Conservation (phyloP, 2,888 invertebrate species). For the Caenorhabditis japonica region DNA sequence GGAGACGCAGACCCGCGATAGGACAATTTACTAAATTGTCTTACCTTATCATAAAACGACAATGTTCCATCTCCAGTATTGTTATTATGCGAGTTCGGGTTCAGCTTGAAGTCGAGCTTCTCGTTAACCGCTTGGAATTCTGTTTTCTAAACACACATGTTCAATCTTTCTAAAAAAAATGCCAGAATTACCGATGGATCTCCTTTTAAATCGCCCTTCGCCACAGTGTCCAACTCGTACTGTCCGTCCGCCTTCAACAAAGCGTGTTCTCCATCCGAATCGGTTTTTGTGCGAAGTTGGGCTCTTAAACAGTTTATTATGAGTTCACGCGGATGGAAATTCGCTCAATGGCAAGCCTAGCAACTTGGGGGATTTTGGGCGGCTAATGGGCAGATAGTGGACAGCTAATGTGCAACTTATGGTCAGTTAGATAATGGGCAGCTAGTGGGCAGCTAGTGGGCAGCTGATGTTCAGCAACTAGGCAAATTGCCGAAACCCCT, state of each 20-base stretch:
- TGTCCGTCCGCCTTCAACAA: conserved; percentile 75
- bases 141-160: conserved; percentile 57
- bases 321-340: too few relatives aligned
- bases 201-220: conserved; percentile 71
- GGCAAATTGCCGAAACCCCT: too few relatives aligned
- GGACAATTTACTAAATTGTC: background rate
- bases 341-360: too few relatives aligned
- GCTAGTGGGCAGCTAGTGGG: too few relatives aligned
- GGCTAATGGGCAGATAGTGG: too few relatives aligned
- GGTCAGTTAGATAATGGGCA: too few relatives aligned
- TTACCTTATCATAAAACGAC: conserved; percentile 70
- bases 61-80: conserved; percentile 71
- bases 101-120: conserved; percentile 72
- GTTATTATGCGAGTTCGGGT: conserved; percentile 71
- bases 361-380: too few relatives aligned
- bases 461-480: too few relatives aligned
- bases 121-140: conserved; percentile 74
- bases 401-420: too few relatives aligned
- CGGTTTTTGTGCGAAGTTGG: conserved; percentile 71
- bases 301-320: conserved; percentile 61
- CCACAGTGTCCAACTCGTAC: conserved; percentile 75
- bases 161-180: background rate
- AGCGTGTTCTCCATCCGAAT: conserved; percentile 70
- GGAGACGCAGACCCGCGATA: too few relatives aligned
- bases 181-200: conserved; percentile 47